phyloP scores from a whole-genome alignment of 2,797 vertebrate genomes.

The Helostoma temminkii region DNA sequence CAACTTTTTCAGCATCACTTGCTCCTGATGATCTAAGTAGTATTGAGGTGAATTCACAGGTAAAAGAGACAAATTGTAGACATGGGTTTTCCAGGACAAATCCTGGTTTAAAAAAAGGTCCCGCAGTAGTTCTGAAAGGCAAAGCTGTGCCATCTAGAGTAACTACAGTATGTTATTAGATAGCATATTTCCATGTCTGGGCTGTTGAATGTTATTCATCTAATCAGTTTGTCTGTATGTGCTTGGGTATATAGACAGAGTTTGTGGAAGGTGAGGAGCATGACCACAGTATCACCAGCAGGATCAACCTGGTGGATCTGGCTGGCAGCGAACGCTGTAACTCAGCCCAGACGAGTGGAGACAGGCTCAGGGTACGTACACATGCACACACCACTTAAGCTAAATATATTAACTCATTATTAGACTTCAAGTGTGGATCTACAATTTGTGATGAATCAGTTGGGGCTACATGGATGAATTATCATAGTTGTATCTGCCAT shows the following conservation, averaged over 20 bases:
- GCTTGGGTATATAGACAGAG: constrained; percentile 85
- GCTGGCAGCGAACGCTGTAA: constrained; percentile 95
- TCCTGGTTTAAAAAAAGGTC: too few species aligned
- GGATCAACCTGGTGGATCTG: constrained; percentile 93
- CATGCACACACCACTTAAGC: neutral
- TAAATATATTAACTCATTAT: neutral
- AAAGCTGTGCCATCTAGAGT: too few species aligned
- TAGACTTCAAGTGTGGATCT: neutral
- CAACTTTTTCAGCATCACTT: too few species aligned
- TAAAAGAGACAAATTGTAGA: too few species aligned
- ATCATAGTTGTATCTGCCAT: neutral
- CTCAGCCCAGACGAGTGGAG: constrained; percentile 88
- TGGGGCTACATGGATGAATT: neutral
- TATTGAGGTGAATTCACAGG: too few species aligned
- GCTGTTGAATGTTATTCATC: constrained; percentile 31
- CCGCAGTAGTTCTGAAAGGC: too few species aligned
- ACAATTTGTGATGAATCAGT: neutral
- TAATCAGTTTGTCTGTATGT: constrained; percentile 1
- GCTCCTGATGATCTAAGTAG: too few species aligned
- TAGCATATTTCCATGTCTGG: constrained; percentile 30
- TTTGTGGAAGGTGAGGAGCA: constrained; percentile 91
- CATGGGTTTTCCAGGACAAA: too few species aligned
- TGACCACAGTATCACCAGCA: constrained; percentile 91
- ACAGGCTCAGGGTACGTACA: constrained; percentile 89
- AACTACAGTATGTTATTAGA: too few species aligned